Conservation (phyloP, 2,888 invertebrate species). For the Parasteatoda lunata region DNA sequence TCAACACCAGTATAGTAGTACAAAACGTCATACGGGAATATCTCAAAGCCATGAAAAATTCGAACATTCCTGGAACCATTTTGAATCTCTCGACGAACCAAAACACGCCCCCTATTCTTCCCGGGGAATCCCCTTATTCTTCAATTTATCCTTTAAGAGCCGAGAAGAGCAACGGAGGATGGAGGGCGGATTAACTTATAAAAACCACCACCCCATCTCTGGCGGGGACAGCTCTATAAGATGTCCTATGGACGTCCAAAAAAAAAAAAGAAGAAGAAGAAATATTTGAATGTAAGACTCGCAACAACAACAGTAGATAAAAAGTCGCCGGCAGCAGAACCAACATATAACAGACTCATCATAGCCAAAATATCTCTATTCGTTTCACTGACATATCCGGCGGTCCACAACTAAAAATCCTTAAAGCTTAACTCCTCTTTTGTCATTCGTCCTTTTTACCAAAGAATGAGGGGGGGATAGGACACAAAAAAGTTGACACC, state of each 20-base stretch:
- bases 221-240: not conserved
- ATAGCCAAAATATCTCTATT: conserved; percentile 63
- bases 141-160: conserved; percentile 14
- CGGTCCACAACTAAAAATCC: conserved; percentile 13
- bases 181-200: conserved; percentile 1
- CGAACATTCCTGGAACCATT: no score
- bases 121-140: conserved; percentile 12
- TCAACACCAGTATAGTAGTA: no score
- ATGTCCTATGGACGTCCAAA: conserved; percentile 12
- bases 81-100: no score
- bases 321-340: conserved; percentile 36
- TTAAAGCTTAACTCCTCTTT: conserved; percentile 58
- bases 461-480: conserved; percentile 8
- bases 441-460: conserved; percentile 29
- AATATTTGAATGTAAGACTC: not conserved
- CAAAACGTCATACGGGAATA: no score
- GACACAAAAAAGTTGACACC: conserved; percentile 52
- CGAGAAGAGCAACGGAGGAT: conserved; percentile 23
- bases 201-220: conserved; percentile 3
- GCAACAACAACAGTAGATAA: conserved; percentile 40
- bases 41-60: no score
- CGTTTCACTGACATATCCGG: conserved; percentile 63
- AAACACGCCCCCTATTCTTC: no score
- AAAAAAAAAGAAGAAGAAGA: not conserved
- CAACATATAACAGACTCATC: conserved; percentile 63